Evolutionary conservation across 1,140 invertebrate genomes (phyloP).

Genomic region (Neotoxoptera formosana): DNA sequence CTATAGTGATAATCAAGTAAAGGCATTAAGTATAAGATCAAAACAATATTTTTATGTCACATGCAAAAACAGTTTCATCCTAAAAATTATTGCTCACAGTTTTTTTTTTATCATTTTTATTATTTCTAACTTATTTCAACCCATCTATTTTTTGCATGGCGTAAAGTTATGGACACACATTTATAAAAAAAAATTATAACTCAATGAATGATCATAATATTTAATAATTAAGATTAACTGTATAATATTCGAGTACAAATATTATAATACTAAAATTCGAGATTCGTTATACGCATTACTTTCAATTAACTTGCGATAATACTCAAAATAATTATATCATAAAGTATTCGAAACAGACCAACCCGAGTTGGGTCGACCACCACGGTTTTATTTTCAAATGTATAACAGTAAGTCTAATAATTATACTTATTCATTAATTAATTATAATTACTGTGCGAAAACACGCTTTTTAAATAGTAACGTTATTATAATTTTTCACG

Average conservation of each 20-base stretch:
- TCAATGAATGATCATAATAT: neutral
- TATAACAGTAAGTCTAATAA: neutral
- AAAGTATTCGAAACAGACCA: neutral
- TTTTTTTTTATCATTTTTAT: neutral
- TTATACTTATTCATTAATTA: neutral
- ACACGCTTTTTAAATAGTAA: neutral
- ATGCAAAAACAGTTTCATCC: neutral
- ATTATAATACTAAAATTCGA: neutral
- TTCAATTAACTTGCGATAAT: neutral
- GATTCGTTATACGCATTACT: neutral
- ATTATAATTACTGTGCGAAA: conserved; percentile 9
- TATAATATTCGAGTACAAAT: neutral
- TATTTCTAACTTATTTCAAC: neutral
- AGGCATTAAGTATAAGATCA: neutral
- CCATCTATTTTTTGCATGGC: too few species aligned
- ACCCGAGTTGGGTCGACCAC: neutral
- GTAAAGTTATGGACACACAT: neutral
- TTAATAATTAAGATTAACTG: too few species aligned
- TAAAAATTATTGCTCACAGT: neutral
- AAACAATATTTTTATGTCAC: neutral
- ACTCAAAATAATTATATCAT: neutral
- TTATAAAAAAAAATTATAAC: neutral
- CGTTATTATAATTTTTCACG: conserved; percentile 1
- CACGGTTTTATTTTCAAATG: neutral
- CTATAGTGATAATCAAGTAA: too few species aligned